Conservation (phyloP, 2,888 invertebrate species). For the Thera britannica region DNA sequence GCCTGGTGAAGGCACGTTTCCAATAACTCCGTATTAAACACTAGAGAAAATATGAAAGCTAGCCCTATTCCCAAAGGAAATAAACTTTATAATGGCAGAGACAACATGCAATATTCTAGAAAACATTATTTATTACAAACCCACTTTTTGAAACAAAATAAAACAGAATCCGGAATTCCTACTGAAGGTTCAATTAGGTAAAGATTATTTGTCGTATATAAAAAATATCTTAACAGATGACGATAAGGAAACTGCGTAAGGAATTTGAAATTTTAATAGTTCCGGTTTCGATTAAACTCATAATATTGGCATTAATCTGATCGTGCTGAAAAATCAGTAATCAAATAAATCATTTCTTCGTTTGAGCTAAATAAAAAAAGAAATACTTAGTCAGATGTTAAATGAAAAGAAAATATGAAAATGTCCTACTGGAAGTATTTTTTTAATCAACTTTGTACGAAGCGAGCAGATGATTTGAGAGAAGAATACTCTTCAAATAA, state of each 20-base stretch:
- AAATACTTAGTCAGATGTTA: no score
- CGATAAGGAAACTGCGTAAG: conserved; percentile 3
- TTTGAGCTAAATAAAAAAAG: no score
- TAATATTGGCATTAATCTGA: not conserved
- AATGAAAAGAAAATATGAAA: no score
- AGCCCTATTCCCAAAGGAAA: not conserved
- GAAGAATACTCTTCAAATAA: not conserved
- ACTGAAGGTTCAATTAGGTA: not conserved
- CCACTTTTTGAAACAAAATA: not conserved
- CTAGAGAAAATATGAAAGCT: not conserved
- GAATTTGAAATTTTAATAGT: not conserved
- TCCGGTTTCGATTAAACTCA: not conserved
- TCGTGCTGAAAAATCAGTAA: no score
- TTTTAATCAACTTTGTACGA: not conserved
- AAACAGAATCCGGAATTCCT: not conserved
- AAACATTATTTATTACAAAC: not conserved
- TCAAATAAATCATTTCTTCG: no score
- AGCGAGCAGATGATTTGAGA: not conserved
- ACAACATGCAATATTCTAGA: not conserved
- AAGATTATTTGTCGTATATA: not conserved
- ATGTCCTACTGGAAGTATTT: not conserved
- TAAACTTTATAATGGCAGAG: not conserved
- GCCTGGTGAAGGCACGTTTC: not conserved
- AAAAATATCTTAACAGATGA: conserved; percentile 3
- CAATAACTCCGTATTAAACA: not conserved